Conservation (phyloP, 2,888 invertebrate species). For the Mythimna albipuncta region DNA sequence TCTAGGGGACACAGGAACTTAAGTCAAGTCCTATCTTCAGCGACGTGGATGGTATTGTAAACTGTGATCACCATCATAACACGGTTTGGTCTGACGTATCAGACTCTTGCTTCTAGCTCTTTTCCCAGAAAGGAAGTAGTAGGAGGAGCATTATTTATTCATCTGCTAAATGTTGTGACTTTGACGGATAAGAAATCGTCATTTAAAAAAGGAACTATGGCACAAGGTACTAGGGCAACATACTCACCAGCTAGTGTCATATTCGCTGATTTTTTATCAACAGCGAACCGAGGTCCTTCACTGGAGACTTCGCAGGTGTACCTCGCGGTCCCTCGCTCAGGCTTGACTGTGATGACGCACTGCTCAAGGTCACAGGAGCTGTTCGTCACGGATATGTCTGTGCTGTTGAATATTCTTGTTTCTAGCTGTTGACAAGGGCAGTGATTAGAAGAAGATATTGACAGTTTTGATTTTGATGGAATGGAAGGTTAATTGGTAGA, state of each 20-base stretch:
- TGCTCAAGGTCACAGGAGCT: slow-evolving; percentile 79
- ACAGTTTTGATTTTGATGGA: neutral
- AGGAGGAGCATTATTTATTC: too few species aligned
- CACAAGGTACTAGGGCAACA: slow-evolving; percentile 21
- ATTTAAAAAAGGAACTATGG: neutral
- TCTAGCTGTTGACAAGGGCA: slow-evolving; percentile 77
- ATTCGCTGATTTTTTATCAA: slow-evolving; percentile 81
- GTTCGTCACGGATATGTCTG: slow-evolving; percentile 80
- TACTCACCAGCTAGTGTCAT: slow-evolving; percentile 85
- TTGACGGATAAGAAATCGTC: neutral
- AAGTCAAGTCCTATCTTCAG: too few species aligned
- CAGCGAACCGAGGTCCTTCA: slow-evolving; percentile 86
- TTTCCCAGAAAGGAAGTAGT: too few species aligned
- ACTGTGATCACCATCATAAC: too few species aligned
- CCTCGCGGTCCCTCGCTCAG: slow-evolving; percentile 81
- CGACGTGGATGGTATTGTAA: too few species aligned
- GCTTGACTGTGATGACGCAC: slow-evolving; percentile 80
- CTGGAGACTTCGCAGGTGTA: slow-evolving; percentile 89
- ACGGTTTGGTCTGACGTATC: too few species aligned
- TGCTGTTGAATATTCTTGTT: slow-evolving; percentile 83
- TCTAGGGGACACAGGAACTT: too few species aligned
- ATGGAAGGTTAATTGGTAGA: too few species aligned
- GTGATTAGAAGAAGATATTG: neutral
- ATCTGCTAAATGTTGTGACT: neutral
- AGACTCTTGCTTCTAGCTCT: too few species aligned